Evolutionary conservation across 2,797 vertebrate genomes (phyloP).

Genomic region (Karalla daura): DNA sequence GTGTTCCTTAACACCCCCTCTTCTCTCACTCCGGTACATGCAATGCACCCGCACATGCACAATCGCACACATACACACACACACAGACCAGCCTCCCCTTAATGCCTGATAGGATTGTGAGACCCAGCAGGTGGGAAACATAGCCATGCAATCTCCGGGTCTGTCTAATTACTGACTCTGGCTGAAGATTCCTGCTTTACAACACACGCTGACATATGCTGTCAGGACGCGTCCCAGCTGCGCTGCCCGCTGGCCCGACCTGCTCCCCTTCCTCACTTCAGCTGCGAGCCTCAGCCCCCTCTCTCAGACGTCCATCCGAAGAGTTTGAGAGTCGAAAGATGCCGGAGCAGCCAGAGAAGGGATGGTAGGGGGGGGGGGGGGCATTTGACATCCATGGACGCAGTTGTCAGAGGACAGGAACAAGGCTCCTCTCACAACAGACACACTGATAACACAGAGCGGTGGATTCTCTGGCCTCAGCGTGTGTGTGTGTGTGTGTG

Average conservation of each 20-base stretch:
- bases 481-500: no score
- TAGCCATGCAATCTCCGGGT: conserved; percentile 29
- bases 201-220: conserved; percentile 40
- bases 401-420: conserved; percentile 35
- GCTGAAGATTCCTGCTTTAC: conserved; percentile 36
- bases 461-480: no score
- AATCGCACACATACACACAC: neutral
- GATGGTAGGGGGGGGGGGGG: no score
- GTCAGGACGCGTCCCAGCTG: conserved; percentile 13
- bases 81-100: neutral
- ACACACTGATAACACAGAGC: no score
- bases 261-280: neutral
- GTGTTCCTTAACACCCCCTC: conserved; percentile 6
- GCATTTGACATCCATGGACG: conserved; percentile 41
- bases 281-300: neutral
- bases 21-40: neutral
- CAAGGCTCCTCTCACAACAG: no score
- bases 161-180: conserved; percentile 59
- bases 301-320: neutral
- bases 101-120: conserved; percentile 55
- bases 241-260: conserved; percentile 13
- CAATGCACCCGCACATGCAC: neutral
- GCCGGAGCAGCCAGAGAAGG: neutral
- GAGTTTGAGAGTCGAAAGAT: neutral
- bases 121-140: conserved; percentile 54